Evolutionary conservation across 1,140 invertebrate genomes (phyloP), one percentile per base, ranked within the genome.

Genomic region (Globodera rostochiensis): DNA sequence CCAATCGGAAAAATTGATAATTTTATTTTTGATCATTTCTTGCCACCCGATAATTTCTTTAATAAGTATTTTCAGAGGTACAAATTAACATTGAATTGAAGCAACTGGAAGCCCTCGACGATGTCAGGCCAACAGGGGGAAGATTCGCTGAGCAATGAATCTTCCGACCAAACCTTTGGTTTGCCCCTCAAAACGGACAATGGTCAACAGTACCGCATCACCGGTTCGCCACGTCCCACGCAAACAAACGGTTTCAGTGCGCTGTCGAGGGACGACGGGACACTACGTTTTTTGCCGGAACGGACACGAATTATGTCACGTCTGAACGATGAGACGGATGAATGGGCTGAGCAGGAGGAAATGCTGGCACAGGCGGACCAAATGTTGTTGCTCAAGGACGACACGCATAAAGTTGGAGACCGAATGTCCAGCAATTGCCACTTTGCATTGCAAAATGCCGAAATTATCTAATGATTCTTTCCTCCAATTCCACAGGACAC

Each of bases 241-340:
- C 21, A 36, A 13, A 71, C 69, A 25, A 71, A 71, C 19, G 69
- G 69, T 15, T 13, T 64, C 57, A 15, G 69, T 71, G 21, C 36
- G 69, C 69, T 21, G 36, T 19, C 8, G 9, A 7, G 9, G 69
- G 46, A 71, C 25, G 46, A 47, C 80, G 11, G 73, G 19, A 50
- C 19, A 50, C 49, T 83, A 25, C 67, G 53, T 25, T 80, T 84
- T 85, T 77, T 88, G 36, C 82, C 86, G 45, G 83, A 86, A 73
- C 73, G 87, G 13, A 73, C 49, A 0, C 87, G 87, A 9, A 83
- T 60, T 49, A 86, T 89, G 36, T 89, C 87, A 21, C 75, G 84
- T 53, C 60, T 84, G 45, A 83, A 80, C 46, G 87, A 88, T 71
- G 87, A 88, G 46, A 88, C 87, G 11, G 87, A 88, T 75, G 74